Conservation (phyloP, 2,888 invertebrate species). For the Eupithecia insigniata region DNA sequence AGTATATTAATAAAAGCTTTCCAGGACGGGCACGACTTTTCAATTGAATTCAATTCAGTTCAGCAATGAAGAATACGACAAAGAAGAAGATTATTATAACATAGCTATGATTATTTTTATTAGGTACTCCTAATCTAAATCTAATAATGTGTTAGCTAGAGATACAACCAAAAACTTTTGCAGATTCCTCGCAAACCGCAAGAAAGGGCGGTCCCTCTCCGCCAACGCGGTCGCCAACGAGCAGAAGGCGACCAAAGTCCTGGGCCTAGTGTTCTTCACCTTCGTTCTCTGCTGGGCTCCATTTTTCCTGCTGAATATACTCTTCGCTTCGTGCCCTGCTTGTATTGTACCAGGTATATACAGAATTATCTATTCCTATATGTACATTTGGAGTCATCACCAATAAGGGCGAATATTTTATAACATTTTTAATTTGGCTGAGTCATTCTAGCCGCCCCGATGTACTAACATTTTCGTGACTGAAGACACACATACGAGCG, state of each 20-base stretch:
- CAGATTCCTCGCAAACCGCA: constrained; percentile 88
- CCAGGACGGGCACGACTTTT: no score
- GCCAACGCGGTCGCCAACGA: constrained; percentile 94
- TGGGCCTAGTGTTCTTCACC: constrained; percentile 95
- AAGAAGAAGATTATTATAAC: no score
- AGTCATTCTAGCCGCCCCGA: not conserved
- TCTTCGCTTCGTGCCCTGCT: constrained; percentile 92
- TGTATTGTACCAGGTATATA: constrained; percentile 88
- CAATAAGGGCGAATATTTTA: no score
- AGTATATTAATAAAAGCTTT: no score
- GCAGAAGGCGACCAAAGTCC: constrained; percentile 97
- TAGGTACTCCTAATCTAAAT: not conserved
- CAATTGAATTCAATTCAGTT: no score
- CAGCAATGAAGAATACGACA: no score
- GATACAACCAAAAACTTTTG: not conserved
- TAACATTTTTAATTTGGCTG: no score
- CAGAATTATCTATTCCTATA: not conserved
- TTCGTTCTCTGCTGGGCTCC: constrained; percentile 97
- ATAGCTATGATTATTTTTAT: no score
- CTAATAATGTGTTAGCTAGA: not conserved
- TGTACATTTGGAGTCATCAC: no score
- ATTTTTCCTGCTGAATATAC: constrained; percentile 94
- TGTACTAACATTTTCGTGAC: no score
- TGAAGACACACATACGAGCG: no score
- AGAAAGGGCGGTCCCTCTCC: constrained; percentile 88